Conservation (phyloP, 2,113 vertebrate genomes). For the Tragelaphus strepsiceros region DNA sequence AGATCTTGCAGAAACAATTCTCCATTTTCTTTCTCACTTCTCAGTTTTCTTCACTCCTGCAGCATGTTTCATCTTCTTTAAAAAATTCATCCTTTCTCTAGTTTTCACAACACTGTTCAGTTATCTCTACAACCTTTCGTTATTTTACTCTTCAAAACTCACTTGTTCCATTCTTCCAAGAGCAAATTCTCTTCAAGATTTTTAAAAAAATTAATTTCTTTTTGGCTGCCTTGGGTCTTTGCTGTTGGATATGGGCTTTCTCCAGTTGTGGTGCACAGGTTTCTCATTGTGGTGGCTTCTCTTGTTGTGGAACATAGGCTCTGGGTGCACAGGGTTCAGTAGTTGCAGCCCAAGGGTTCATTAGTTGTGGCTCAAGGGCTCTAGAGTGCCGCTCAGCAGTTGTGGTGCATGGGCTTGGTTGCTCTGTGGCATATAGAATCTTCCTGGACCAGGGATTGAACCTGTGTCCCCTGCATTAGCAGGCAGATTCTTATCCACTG, state of each 20-base stretch:
- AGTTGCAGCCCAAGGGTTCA: background rate
- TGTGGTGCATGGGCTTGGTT: background rate
- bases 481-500: background rate
- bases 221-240: background rate
- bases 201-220: background rate
- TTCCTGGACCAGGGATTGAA: background rate
- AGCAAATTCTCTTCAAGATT: background rate
- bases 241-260: background rate
- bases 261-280: background rate
- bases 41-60: background rate
- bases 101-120: background rate
- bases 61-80: background rate
- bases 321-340: rapidly evolving
- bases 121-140: background rate
- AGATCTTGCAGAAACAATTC: background rate
- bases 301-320: background rate
- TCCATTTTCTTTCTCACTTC: background rate
- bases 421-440: background rate
- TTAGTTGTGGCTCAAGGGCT: background rate
- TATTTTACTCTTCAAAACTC: background rate
- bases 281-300: background rate
- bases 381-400: background rate
- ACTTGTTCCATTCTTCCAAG: background rate
- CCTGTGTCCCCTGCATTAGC: background rate
- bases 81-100: background rate